Evolutionary conservation across 92 coral and sea anemone genomes (phyloP).

Genomic region (Actinernus sp.): DNA sequence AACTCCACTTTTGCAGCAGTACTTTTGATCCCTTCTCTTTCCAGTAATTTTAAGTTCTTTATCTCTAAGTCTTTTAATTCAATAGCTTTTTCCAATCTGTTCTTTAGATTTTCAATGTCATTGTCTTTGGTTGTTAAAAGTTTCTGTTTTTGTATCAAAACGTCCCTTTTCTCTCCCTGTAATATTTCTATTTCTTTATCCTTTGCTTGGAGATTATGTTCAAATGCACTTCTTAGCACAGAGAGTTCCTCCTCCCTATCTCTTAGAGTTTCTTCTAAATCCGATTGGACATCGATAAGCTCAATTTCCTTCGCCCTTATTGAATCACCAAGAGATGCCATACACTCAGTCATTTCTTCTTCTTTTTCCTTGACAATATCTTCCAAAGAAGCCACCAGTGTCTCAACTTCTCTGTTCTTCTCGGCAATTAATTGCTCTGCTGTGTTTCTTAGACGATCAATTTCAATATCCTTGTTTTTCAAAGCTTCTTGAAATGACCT

Average conservation of each 20-base stretch:
- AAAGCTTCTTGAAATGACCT: constrained; percentile 7
- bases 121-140: constrained; percentile 16
- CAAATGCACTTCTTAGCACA: constrained; percentile 8
- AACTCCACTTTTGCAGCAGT: constrained; percentile 22
- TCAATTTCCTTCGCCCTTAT: constrained; percentile 15
- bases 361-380: neutral
- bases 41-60: constrained; percentile 11
- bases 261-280: constrained; percentile 25
- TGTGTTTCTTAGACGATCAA: neutral
- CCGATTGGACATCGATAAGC: neutral
- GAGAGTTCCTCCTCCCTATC: constrained; percentile 51
- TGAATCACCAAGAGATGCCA: neutral
- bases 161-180: constrained; percentile 20
- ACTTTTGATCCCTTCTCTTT: constrained; percentile 8
- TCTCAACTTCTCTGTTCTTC: neutral
- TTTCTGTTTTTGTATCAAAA: constrained; percentile 17
- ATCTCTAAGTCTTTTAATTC: constrained; percentile 24
- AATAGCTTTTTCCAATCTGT: constrained; percentile 10
- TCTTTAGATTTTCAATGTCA: constrained; percentile 9
- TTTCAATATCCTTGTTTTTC: constrained; percentile 8
- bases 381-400: neutral
- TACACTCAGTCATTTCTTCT: neutral
- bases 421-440: neutral
- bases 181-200: constrained; percentile 40
- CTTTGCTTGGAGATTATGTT: constrained; percentile 3